phyloP scores from a whole-genome alignment of 2,797 vertebrate species.

The Thaleichthys pacificus region DNA sequence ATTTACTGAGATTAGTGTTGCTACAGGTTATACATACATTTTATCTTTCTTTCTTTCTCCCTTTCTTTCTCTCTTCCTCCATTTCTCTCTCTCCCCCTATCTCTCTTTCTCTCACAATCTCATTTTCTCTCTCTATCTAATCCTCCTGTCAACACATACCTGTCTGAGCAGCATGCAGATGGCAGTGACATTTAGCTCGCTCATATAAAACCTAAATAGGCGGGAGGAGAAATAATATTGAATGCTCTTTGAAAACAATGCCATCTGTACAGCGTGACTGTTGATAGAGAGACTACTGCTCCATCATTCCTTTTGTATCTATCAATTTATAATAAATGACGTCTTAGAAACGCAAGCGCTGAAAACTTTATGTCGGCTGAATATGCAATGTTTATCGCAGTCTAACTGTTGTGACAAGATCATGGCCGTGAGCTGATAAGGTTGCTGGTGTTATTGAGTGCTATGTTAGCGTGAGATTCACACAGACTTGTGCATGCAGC shows the following conservation, averaged over 20 bases:
- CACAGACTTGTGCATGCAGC: too few relatives aligned
- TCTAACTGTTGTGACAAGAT: too few relatives aligned
- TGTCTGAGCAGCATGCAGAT: slow-evolving; percentile 47
- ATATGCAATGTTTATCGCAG: too few relatives aligned
- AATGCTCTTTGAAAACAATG: background rate
- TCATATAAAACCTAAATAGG: slow-evolving; percentile 22
- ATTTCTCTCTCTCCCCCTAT: slow-evolving; percentile 26
- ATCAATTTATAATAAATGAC: background rate
- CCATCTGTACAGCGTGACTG: background rate
- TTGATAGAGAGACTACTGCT: background rate
- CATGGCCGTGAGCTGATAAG: too few relatives aligned
- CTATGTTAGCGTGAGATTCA: too few relatives aligned
- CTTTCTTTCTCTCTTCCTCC: background rate
- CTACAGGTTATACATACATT: slow-evolving; percentile 54
- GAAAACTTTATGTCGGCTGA: too few relatives aligned
- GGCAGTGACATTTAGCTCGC: slow-evolving; percentile 52
- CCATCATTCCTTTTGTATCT: background rate
- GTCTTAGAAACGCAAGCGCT: too few relatives aligned
- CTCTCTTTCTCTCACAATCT: slow-evolving; percentile 10
- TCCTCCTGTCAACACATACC: slow-evolving; percentile 20
- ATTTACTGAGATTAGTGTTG: slow-evolving; percentile 69
- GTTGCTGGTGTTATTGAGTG: too few relatives aligned
- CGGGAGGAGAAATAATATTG: slow-evolving; percentile 7
- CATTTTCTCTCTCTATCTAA: slow-evolving; percentile 1
- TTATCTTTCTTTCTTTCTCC: slow-evolving; percentile 50